These are phyloP conservation scores for Drosophila simulans DNA, from an alignment of 1,140 invertebrate genomes.

Conservation along the genomic window DNA sequence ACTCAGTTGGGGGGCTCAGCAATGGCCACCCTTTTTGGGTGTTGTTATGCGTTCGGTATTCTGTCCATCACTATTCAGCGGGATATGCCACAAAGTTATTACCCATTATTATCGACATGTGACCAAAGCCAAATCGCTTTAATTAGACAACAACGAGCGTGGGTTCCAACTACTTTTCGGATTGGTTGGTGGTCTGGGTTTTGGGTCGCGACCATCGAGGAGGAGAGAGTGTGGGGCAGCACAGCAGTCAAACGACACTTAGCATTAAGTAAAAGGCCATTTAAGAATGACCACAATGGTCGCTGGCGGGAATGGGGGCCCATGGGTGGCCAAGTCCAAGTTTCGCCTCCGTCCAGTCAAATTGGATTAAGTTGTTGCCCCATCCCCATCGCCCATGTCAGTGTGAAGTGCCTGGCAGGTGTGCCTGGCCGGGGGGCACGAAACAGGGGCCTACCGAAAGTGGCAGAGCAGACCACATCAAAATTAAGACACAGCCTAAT, in stretches of 20 bases:
- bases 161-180: slow-evolving; percentile 1
- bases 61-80: slow-evolving; percentile 19
- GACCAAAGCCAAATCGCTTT: slow-evolving; percentile 32
- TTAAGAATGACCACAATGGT: slow-evolving; percentile 56
- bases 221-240: neutral
- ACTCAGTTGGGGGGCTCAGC: neutral
- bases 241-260: slow-evolving; percentile 63
- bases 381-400: slow-evolving; percentile 13
- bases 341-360: slow-evolving; percentile 64
- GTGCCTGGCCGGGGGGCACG: neutral
- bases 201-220: neutral
- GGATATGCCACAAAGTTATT: slow-evolving; percentile 30
- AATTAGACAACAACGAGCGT: slow-evolving; percentile 42
- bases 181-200: neutral
- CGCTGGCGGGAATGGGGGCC: neutral
- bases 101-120: slow-evolving; percentile 46
- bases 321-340: slow-evolving; percentile 24
- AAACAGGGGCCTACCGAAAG: neutral
- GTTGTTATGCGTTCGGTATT: too few species aligned
- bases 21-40: neutral
- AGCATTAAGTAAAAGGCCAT: slow-evolving; percentile 79
- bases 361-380: slow-evolving; percentile 79
- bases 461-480: slow-evolving; percentile 4
- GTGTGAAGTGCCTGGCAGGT: slow-evolving; percentile 10
- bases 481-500: slow-evolving; percentile 33